Conservation (phyloP, 1,140 invertebrate species). For the Drosophila malerkotliana region DNA sequence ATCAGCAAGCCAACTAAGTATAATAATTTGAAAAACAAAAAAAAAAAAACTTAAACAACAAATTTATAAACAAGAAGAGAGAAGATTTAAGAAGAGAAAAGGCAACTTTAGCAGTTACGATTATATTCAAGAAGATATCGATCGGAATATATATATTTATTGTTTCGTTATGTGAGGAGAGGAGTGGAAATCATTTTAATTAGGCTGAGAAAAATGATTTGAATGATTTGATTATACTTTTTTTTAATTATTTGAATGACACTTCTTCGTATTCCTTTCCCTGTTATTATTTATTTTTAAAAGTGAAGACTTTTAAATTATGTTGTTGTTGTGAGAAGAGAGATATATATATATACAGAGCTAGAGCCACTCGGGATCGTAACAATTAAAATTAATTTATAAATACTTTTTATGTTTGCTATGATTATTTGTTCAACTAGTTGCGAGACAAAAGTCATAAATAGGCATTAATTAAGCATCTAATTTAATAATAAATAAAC, state of each 20-base stretch:
- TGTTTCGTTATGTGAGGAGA: slow-evolving; percentile 41
- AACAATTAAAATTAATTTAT: slow-evolving; percentile 49
- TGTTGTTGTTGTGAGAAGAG: slow-evolving; percentile 67
- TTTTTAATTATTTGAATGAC: slow-evolving; percentile 45
- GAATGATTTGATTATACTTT: slow-evolving; percentile 1
- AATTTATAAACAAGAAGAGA: slow-evolving; percentile 29
- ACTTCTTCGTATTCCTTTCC: slow-evolving; percentile 45
- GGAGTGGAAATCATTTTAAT: slow-evolving; percentile 24
- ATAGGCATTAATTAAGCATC: slow-evolving; percentile 60
- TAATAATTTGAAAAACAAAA: slow-evolving; percentile 51
- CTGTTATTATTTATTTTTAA: slow-evolving; percentile 79
- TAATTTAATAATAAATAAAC: slow-evolving; percentile 59
- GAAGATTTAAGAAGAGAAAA: slow-evolving; percentile 9
- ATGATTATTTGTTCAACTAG: slow-evolving; percentile 64
- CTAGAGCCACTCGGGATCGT: slow-evolving; percentile 45
- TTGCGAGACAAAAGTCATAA: slow-evolving; percentile 76
- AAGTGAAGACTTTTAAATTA: slow-evolving; percentile 59
- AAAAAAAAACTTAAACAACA: slow-evolving; percentile 6
- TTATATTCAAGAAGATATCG: slow-evolving; percentile 51
- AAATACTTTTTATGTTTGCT: slow-evolving; percentile 57
- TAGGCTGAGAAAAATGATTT: slow-evolving; percentile 15
- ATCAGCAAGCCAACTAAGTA: slow-evolving; percentile 62
- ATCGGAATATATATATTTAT: slow-evolving; percentile 44
- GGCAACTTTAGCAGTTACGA: slow-evolving; percentile 55
- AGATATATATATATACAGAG: slow-evolving; percentile 18